Evolutionary conservation across 2,888 invertebrate genomes (phyloP), one percentile per base, ranked within the genome.

Genomic region (Drosophila aldrichi): DNA sequence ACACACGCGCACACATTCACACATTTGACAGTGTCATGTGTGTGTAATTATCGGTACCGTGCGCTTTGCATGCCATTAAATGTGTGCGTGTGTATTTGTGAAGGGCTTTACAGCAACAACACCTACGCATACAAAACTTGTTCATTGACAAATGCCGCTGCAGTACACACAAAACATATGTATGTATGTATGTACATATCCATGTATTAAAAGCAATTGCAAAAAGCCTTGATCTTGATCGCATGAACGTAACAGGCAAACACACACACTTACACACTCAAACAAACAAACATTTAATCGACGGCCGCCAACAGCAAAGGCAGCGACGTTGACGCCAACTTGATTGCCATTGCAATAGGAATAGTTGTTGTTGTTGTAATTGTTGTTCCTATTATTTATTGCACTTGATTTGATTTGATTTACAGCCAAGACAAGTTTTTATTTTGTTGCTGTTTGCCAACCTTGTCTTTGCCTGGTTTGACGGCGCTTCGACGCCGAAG

Each of bases 211-310:
- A 54, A 52, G 48, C 65, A 73, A 51, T 70, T 74, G 72, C 69
- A 68, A 75, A 85, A 80, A 89, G 82, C 91, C 91, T 91, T 91
- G 91, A 91, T 91, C 91, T 91, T 91, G 91, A 91, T 91, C 91
- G 87, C 83, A 83, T 79, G 67, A 74, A 72, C 68, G 64, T 72
- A 63, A 51, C 60, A 58, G 25, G 56, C 41, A 59, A 32, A 64
- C 38, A 61, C 41, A 64, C 43, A 58, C 32, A 63, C 32, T 61
- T 34, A 66, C 62, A 60, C 16, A 70, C 41, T 29, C 29, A 70
- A 62, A 58, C 34, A 62, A 38, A 49, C 51, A 54, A n/a, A 66
- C 41, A 58, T 34, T 34, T n/a, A 61, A 52, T n/a, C 51, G 40
- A 38, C 40, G 54, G 52, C 68, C 60, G 51, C 56, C 68, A 83